phyloP scores from a whole-genome alignment of 2,888 invertebrate genomes.

The Leptopilina syphax region DNA sequence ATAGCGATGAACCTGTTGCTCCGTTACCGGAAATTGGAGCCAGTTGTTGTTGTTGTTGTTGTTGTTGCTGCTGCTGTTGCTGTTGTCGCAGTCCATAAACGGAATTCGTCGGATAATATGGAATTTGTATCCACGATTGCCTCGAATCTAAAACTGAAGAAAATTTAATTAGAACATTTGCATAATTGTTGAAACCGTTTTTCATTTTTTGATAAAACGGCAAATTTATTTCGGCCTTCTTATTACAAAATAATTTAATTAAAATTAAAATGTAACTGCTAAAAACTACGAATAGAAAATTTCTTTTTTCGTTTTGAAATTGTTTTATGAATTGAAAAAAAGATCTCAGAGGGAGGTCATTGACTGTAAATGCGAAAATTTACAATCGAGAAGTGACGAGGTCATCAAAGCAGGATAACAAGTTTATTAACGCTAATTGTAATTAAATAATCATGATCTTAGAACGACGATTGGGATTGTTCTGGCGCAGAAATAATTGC shows the following conservation, averaged over 20 bases:
- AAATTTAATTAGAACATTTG: background rate
- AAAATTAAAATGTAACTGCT: too few relatives aligned
- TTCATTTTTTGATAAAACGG: too few relatives aligned
- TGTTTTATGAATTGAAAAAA: background rate
- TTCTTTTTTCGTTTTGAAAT: too few relatives aligned
- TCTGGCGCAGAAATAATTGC: constrained; percentile 24
- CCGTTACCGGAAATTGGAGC: constrained; percentile 51
- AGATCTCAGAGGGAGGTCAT: background rate
- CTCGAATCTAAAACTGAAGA: constrained; percentile 43
- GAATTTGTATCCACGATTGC: constrained; percentile 63
- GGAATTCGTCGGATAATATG: constrained; percentile 67
- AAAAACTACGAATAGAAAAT: too few relatives aligned
- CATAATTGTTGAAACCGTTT: too few relatives aligned
- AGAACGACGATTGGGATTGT: background rate
- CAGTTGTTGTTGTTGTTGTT: constrained; percentile 53
- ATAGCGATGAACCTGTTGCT: constrained; percentile 48
- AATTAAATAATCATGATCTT: constrained; percentile 30
- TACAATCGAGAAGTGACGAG: constrained; percentile 4
- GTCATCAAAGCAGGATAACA: constrained; percentile 14
- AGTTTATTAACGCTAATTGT: constrained; percentile 30
- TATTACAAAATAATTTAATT: too few relatives aligned
- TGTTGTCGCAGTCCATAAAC: constrained; percentile 64
- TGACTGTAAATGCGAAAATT: background rate
- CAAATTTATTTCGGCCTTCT: too few relatives aligned
- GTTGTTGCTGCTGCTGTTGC: too few relatives aligned